A percentile compares a stretch with the other conserved stretches of the same genome.
Conservation (phyloP, 2,888 invertebrate genomes). For the Cryptocephalus primarius region DNA sequence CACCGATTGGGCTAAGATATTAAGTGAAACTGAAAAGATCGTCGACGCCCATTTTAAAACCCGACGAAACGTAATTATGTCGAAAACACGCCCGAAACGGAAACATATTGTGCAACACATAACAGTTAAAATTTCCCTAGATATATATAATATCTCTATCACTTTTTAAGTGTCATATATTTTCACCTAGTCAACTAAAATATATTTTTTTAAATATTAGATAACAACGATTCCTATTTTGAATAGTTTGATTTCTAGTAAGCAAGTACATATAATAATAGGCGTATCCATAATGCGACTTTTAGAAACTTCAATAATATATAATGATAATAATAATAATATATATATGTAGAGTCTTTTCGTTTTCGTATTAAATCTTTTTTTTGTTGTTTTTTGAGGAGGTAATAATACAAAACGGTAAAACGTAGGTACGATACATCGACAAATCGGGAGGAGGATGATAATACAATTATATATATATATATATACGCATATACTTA, state of each 20-base stretch:
- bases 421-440: slow-evolving; percentile 15
- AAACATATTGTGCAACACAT: slow-evolving; percentile 32
- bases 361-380: not conserved
- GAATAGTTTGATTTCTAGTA: slow-evolving; percentile 37
- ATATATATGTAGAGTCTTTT: slow-evolving; percentile 4
- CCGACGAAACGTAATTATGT: too few species aligned
- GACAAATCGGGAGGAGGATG: slow-evolving; percentile 4
- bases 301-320: too few species aligned
- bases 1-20: too few species aligned
- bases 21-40: too few species aligned
- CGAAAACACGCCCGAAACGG: too few species aligned
- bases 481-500: too few species aligned
- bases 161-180: slow-evolving; percentile 26
- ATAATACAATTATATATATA: slow-evolving; percentile 3
- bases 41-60: too few species aligned
- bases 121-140: slow-evolving; percentile 23
- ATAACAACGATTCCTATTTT: slow-evolving; percentile 37
- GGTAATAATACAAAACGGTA: too few species aligned
- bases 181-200: slow-evolving; percentile 28
- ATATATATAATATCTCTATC: slow-evolving; percentile 24
- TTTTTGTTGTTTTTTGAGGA: not conserved
- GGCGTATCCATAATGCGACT: too few species aligned
- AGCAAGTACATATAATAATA: slow-evolving; percentile 25
- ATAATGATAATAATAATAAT: too few species aligned
- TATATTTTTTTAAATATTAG: slow-evolving; percentile 32